Evolutionary conservation across 2,113 vertebrate species (phyloP), one percentile per base, ranked within the genome.

Genomic region (Halcyon senegalensis): DNA sequence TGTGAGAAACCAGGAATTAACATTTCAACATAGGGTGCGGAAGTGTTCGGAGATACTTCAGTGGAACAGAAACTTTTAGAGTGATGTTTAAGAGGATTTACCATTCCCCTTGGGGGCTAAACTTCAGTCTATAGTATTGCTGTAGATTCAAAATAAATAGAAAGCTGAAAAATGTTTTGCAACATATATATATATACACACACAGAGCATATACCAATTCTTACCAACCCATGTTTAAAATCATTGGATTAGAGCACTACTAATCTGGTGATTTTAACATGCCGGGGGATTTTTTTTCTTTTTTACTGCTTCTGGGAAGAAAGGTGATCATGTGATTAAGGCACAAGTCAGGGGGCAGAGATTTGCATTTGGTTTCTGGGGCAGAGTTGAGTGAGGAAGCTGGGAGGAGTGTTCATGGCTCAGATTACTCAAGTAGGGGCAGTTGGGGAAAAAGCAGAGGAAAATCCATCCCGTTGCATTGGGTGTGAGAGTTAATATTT

Each of bases 381-480:
- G 81, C 84, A 96, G 89, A 96, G 91, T 87, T 94, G 82, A 91
- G 91, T 63, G 72, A 91, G 79, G 67, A 84, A 92, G 79, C 83
- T 81, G 63, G 10, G 58, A 77, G 77, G 75, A 82, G 37, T 16
- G 13, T 78, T 94, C 18, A 2, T 59, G 75, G 89, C 87, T 93
- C 75, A 62, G 58, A 62, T 90, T 75, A 80, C 23, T 51, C 5
- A 15, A n/a, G 35, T 48, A 43, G 43, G 56, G 69, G 25, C 41
- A 85, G 44, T 8, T 35, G 28, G 55, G 75, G 63, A 50, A 82
- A 82, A 88, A 63, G 27, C 14, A 20, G 77, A 60, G 86, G 55
- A 66, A 85, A 77, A 70, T 35, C 63, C 55, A 35, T 68, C 39
- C 56, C 2, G 0, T 48, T 33, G 39, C 62, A 41, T 43, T 3